Base-by-base conservation (phyloP, 2,888 invertebrate species). In the Idaea straminata region DNA sequence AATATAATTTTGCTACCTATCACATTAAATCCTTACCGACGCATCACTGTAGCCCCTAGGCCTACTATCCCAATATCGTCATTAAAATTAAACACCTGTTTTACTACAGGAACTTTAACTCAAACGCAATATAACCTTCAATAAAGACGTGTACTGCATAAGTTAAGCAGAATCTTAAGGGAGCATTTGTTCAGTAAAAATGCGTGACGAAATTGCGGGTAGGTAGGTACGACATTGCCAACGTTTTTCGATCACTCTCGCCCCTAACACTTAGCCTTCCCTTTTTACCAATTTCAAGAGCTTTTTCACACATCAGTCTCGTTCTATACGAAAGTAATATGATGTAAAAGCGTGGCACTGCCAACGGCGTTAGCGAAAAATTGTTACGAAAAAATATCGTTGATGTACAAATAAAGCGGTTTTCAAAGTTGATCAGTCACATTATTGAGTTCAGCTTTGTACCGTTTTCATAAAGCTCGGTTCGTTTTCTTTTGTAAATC, bases 271-370 rank as follows among this genome's bases (percentile, higher is more conserved):
- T 92, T 91, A 92, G 91, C 87, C 84, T 88, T 88, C 88, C 91
- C 90, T 91, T 91, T 92, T 91, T 88, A 90, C 88, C 91, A 92
- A 91, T 91, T 92, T 92, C 87, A 84, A 85, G 83, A 87, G 89
- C 87, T 88, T 88, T 88, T 88, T 86, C 85, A 86, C 87, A 90
- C 91, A 91, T 90, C 91, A 91, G 91, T 91, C 91, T 88, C 88
- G 82, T 79, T 84, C 82, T 86, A 86, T 88, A 85, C 83, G 80
- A 78, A 81, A 81, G 85, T 85, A 86, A 85, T 87, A 88, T 84
- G 86, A 86, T 87, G 86, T 85, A 83, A 88, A 84, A 84, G 84
- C 86, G 83, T 85, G 82, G 80, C 79, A 83, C 81, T 78, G 75
- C 69, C 71, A 71, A 74, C 78, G 73, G 74, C 74, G 76, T 72